phyloP scores from a whole-genome alignment of 2,888 invertebrate species.

The Gnatocerus cornutus region DNA sequence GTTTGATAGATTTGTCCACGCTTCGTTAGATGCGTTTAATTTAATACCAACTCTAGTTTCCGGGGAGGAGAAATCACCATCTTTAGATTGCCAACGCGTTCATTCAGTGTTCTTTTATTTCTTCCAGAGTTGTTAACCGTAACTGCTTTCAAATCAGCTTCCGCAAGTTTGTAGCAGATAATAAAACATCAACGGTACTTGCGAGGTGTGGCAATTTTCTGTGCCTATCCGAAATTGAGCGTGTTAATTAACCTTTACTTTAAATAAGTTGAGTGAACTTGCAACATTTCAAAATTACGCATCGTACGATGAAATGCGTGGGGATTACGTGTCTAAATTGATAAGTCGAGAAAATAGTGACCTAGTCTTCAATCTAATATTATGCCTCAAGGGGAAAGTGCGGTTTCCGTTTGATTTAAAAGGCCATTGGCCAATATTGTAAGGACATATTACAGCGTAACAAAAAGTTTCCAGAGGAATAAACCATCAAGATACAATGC shows the following conservation, averaged over 20 bases:
- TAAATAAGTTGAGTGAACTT: no score
- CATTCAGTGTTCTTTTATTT: conserved; percentile 9
- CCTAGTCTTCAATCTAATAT: conserved; percentile 37
- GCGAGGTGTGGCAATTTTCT: no score
- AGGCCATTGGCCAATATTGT: conserved; percentile 46
- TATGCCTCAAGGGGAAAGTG: conserved; percentile 47
- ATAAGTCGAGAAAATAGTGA: conserved; percentile 21
- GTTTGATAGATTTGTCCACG: not conserved
- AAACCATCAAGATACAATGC: not conserved
- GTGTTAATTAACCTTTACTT: no score
- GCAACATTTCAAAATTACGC: conserved; percentile 30
- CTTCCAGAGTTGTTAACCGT: conserved; percentile 41
- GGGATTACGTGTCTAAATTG: conserved; percentile 33
- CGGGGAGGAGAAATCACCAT: conserved; percentile 35
- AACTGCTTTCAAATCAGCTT: conserved; percentile 47
- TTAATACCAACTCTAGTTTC: conserved; percentile 26
- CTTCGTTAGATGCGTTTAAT: conserved; percentile 23
- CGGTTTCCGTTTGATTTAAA: conserved; percentile 39
- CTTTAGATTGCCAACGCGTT: conserved; percentile 10
- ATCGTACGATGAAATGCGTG: conserved; percentile 19
- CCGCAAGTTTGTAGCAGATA: conserved; percentile 34
- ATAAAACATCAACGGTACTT: conserved; percentile 10
- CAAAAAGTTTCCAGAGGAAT: conserved; percentile 11
- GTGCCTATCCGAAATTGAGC: no score
- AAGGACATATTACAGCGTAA: conserved; percentile 27